Evolutionary conservation across 2,888 invertebrate species (phyloP).

Genomic region (Ischnura elegans): DNA sequence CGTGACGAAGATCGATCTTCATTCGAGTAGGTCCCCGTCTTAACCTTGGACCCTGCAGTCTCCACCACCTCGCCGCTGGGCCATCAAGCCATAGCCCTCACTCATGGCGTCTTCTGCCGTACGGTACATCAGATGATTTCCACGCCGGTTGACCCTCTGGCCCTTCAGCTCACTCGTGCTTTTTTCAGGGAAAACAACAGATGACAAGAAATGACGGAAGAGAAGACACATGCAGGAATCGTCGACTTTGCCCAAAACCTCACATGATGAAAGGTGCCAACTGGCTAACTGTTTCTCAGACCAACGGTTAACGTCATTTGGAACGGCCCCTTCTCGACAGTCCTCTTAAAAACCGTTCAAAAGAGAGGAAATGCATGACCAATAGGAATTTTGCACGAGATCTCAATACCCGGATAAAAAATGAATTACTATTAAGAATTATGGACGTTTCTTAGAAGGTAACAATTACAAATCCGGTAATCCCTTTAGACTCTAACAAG

Average conservation of each 20-base stretch:
- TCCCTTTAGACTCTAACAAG: no score
- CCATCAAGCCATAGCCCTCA: neutral
- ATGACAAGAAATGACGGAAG: conserved; percentile 25
- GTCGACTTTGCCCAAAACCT: neutral
- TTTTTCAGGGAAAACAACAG: conserved; percentile 25
- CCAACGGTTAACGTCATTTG: neutral
- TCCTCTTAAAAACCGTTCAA: neutral
- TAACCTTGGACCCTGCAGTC: neutral
- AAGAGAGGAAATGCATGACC: neutral
- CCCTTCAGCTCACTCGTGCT: neutral
- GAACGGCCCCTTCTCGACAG: neutral
- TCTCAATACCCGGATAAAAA: no score
- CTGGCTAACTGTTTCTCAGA: conserved; percentile 12
- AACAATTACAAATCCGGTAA: no score
- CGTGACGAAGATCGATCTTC: neutral
- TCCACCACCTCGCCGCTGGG: neutral
- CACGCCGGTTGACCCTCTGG: neutral
- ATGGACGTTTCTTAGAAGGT: no score
- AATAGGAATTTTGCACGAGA: no score
- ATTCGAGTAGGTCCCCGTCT: neutral
- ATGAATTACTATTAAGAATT: no score
- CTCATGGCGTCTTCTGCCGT: neutral
- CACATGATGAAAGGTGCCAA: conserved; percentile 1
- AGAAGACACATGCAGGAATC: neutral
- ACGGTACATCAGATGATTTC: neutral